A percentile compares a stretch with the other conserved stretches of the same genome.
Conservation (phyloP, 2,797 vertebrate genomes). For the Galago senegalensis region DNA sequence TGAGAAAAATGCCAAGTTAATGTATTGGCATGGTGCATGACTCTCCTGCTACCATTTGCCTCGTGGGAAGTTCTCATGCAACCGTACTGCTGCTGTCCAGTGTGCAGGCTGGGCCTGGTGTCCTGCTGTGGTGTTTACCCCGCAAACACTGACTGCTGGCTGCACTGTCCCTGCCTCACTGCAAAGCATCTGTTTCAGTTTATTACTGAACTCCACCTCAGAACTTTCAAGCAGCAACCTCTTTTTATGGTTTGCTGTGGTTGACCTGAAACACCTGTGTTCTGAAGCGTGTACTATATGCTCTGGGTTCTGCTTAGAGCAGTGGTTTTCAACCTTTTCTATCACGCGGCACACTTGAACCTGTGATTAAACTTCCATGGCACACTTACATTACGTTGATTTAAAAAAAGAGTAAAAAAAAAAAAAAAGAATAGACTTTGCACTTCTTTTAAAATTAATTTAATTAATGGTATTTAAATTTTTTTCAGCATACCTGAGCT, state of each 20-base stretch:
- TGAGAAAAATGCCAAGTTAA: conserved; percentile 38
- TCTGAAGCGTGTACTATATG: background rate
- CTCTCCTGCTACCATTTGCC: conserved; percentile 14
- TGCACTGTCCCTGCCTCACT: background rate
- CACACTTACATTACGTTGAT: too few species aligned
- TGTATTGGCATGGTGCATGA: background rate
- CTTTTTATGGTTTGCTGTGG: background rate
- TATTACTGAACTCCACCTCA: conserved; percentile 62
- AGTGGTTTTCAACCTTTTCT: too few species aligned
- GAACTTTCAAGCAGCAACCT: background rate
- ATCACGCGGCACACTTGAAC: too few species aligned
- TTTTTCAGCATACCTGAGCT: too few species aligned
- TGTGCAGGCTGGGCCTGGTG: background rate
- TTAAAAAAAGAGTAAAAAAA: too few species aligned
- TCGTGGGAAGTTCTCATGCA: background rate
- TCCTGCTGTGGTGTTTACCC: conserved; percentile 25
- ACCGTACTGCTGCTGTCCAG: background rate
- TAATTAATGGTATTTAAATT: too few species aligned
- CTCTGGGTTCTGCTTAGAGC: background rate
- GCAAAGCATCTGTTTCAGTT: conserved; percentile 62
- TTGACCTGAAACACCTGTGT: background rate
- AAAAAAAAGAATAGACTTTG: too few species aligned
- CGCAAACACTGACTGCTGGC: background rate
- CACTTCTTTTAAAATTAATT: too few species aligned
- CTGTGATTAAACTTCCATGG: too few species aligned